Conservation (phyloP, 2,888 invertebrate species). For the Diloba caeruleocephala region DNA sequence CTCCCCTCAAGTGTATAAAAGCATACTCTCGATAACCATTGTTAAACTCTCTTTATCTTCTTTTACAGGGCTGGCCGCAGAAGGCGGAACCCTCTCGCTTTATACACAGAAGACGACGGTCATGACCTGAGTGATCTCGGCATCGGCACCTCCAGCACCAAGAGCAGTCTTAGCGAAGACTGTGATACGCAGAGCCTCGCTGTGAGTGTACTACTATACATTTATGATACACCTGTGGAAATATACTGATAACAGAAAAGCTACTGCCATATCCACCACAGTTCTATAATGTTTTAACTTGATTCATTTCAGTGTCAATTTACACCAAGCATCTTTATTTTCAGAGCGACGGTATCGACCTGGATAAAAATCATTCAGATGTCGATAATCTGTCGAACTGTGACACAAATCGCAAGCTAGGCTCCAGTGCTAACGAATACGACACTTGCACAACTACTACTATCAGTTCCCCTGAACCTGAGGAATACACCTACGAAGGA, state of each 20-base stretch:
- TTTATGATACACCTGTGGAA: no score
- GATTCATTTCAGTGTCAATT: no score
- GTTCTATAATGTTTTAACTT: no score
- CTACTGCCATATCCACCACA: no score
- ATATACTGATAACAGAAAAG: no score
- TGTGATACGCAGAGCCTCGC: constrained; percentile 91
- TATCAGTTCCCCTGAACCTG: constrained; percentile 91
- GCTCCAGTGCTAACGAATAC: constrained; percentile 89
- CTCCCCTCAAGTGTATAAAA: no score
- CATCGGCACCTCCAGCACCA: constrained; percentile 91
- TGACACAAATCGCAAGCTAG: constrained; percentile 83
- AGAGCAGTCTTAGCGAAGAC: constrained; percentile 91
- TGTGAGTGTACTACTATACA: constrained; percentile 81
- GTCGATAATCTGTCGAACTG: constrained; percentile 85
- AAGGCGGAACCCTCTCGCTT: constrained; percentile 89
- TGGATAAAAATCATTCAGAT: constrained; percentile 87
- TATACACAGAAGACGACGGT: constrained; percentile 94
- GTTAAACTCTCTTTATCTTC: constrained; percentile 21
- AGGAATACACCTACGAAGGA: constrained; percentile 96
- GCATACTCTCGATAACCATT: neutral
- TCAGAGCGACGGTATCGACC: constrained; percentile 90
- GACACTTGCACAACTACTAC: constrained; percentile 92
- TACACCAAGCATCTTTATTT: constrained; percentile 44
- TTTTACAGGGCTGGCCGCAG: constrained; percentile 82
- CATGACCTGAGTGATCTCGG: constrained; percentile 96